phyloP scores from a whole-genome alignment of 1,140 invertebrate genomes.

The Elysia chlorotica region DNA sequence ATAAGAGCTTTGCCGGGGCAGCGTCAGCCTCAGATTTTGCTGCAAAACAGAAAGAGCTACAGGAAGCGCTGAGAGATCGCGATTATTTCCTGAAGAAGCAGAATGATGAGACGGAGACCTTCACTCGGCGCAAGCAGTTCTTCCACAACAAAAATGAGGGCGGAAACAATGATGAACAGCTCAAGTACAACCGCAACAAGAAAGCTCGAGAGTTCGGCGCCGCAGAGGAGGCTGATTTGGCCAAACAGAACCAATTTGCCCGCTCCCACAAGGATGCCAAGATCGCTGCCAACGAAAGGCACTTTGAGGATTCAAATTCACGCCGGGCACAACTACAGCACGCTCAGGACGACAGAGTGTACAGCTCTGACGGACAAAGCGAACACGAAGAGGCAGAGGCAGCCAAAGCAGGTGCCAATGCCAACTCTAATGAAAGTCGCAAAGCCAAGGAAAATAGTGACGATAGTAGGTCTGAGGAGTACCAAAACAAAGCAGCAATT shows the following conservation, averaged over 20 bases:
- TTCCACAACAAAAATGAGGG: slow-evolving; percentile 23
- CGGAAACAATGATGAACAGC: slow-evolving; percentile 22
- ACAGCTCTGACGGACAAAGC: not conserved
- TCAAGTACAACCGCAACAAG: slow-evolving; percentile 16
- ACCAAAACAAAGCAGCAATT: slow-evolving; percentile 1
- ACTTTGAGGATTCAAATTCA: slow-evolving; percentile 14
- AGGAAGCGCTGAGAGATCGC: slow-evolving; percentile 18
- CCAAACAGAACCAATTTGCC: slow-evolving; percentile 15
- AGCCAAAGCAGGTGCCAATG: not conserved
- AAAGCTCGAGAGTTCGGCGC: slow-evolving; percentile 20
- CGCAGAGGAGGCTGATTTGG: slow-evolving; percentile 17
- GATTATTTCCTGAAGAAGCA: slow-evolving; percentile 18
- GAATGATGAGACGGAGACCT: slow-evolving; percentile 20
- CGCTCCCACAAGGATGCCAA: slow-evolving; percentile 13
- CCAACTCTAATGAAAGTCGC: not conserved
- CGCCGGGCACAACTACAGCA: not conserved
- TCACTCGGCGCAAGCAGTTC: slow-evolving; percentile 17
- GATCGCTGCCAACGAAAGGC: slow-evolving; percentile 3
- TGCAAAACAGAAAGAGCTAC: slow-evolving; percentile 15
- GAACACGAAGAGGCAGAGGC: not conserved
- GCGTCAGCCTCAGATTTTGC: slow-evolving; percentile 11
- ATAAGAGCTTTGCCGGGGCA: slow-evolving; percentile 21
- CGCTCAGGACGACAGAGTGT: not conserved
- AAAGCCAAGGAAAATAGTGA: not conserved
- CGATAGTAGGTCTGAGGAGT: slow-evolving; percentile 13